Conservation (phyloP, 2,113 vertebrate genomes). For the Anguilla japonica region DNA sequence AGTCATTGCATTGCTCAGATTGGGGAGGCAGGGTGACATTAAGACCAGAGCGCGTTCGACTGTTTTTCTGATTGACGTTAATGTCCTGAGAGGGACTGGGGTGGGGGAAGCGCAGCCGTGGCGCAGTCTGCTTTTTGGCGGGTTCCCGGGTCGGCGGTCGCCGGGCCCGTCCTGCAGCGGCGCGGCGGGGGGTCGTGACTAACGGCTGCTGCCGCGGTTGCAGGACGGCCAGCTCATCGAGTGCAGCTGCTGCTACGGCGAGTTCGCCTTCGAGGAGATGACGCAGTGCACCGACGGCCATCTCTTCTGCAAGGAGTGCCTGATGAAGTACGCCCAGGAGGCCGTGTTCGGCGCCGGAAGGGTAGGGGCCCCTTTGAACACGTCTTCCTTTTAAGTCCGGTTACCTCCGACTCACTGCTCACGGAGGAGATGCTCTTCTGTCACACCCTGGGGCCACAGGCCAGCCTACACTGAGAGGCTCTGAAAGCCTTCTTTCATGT, state of each 20-base stretch:
- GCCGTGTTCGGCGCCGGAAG: slow-evolving; percentile 92
- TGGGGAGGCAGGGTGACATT: neutral
- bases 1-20: neutral
- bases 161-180: neutral
- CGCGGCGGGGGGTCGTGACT: neutral
- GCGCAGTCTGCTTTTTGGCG: neutral
- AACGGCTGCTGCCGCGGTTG: slow-evolving; percentile 5
- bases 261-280: slow-evolving; percentile 94
- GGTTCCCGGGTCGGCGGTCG: neutral
- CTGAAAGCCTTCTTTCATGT: neutral
- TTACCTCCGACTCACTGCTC: neutral
- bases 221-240: slow-evolving; percentile 97
- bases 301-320: slow-evolving; percentile 96
- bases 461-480: neutral
- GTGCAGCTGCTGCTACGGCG: slow-evolving; percentile 93
- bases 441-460: neutral
- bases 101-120: neutral
- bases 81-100: neutral
- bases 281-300: slow-evolving; percentile 95
- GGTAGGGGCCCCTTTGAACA: slow-evolving; percentile 63
- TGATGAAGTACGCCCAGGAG: slow-evolving; percentile 95
- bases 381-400: neutral
- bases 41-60: neutral
- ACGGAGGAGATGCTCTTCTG: neutral
- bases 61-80: neutral